A percentile compares a stretch with the other conserved stretches of the same genome.
phyloP scores from a whole-genome alignment of 2,797 vertebrate genomes.

The Hippocampus kuda region DNA sequence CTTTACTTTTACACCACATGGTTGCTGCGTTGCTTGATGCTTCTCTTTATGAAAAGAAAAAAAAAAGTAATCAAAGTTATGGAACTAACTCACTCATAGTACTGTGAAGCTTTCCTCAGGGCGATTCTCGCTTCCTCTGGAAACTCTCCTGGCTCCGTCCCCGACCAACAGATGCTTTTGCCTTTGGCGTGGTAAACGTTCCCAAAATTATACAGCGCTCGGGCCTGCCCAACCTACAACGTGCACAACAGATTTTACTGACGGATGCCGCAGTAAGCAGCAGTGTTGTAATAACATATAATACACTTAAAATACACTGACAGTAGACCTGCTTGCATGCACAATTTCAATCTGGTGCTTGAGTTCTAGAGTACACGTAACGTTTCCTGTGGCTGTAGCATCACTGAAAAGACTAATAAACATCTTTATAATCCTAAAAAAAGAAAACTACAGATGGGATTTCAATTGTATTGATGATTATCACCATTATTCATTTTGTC shows the following conservation, averaged over 20 bases:
- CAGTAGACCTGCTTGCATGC: conserved; percentile 34
- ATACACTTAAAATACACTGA: conserved; percentile 55
- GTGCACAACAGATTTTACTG: conserved; percentile 48
- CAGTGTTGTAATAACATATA: conserved; percentile 52
- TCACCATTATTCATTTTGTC: neutral
- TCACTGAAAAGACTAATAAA: neutral
- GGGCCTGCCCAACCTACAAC: conserved; percentile 88
- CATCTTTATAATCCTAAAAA: neutral
- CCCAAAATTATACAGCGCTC: conserved; percentile 94
- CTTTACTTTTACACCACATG: neutral
- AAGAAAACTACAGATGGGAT: neutral
- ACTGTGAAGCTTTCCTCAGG: conserved; percentile 83
- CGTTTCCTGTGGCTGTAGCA: neutral
- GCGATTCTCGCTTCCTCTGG: conserved; percentile 82
- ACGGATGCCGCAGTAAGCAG: conserved; percentile 46
- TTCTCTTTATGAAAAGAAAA: neutral
- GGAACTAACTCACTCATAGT: conserved; percentile 80
- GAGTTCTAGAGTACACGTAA: neutral
- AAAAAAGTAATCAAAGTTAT: neutral
- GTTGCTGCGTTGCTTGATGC: neutral
- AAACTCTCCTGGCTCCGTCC: conserved; percentile 82
- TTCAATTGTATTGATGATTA: neutral
- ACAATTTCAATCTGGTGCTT: conserved; percentile 14
- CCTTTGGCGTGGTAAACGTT: conserved; percentile 95
- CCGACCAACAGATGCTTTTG: conserved; percentile 82